Evolutionary conservation across 2,113 vertebrate species (phyloP).

Genomic region (Alligator sinensis): DNA sequence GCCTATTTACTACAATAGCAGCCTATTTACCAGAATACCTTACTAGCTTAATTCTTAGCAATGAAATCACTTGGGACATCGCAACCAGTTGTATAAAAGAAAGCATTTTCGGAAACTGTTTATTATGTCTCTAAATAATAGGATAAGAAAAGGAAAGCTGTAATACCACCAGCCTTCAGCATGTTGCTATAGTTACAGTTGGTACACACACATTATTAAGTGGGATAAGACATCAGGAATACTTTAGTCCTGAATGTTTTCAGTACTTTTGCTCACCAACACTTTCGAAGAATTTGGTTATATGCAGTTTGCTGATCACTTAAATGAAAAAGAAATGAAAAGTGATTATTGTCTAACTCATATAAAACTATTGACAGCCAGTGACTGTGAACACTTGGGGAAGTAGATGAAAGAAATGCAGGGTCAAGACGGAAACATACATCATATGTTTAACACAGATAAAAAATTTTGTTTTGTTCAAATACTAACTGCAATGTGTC

Average conservation of each 20-base stretch:
- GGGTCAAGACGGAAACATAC: neutral
- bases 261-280: neutral
- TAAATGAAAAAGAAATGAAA: no score
- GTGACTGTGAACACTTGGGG: neutral
- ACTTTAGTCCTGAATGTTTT: neutral
- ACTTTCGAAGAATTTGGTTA: neutral
- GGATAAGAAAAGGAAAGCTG: neutral
- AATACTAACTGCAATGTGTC: neutral
- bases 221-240: neutral
- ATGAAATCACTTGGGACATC: neutral
- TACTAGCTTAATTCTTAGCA: neutral
- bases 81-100: neutral
- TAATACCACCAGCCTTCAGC: neutral
- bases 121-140: neutral
- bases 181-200: neutral
- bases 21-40: no score
- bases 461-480: neutral
- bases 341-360: neutral
- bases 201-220: neutral
- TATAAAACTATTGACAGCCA: neutral
- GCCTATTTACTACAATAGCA: no score
- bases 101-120: neutral
- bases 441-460: neutral
- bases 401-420: neutral
- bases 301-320: neutral